A percentile compares a stretch with the other conserved stretches of the same genome.
phyloP scores from a whole-genome alignment of 2,888 invertebrate genomes.

The Mythimna lalbum region DNA sequence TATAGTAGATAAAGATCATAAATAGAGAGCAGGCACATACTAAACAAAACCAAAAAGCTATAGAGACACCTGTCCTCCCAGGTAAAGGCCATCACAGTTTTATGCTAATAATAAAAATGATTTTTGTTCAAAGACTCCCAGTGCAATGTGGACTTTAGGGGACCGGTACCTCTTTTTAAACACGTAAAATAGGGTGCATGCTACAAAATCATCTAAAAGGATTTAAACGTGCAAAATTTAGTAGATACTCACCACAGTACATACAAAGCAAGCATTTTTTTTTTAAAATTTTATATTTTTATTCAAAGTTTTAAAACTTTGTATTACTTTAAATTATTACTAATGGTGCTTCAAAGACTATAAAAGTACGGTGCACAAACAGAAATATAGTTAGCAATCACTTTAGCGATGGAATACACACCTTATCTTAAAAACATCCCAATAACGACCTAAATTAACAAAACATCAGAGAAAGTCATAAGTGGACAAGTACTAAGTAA shows the following conservation, averaged over 20 bases:
- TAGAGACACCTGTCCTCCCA: neutral
- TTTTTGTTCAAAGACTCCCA: neutral
- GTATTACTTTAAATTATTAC: constrained; percentile 17
- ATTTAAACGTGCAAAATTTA: constrained; percentile 49
- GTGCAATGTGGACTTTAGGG: neutral
- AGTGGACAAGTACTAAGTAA: constrained; percentile 46
- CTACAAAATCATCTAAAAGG: constrained; percentile 9
- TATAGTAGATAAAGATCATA: constrained; percentile 1
- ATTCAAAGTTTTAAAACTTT: constrained; percentile 5
- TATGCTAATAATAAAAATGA: neutral
- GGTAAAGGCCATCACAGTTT: neutral
- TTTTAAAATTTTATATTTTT: neutral
- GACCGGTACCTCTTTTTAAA: neutral
- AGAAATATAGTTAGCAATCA: constrained; percentile 17
- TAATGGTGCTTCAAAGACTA: constrained; percentile 44
- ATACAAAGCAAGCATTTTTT: constrained; percentile 40
- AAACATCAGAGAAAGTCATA: constrained; percentile 70
- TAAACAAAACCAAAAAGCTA: neutral
- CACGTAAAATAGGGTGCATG: constrained; percentile 28
- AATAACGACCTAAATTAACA: constrained; percentile 87
- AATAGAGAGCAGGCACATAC: neutral
- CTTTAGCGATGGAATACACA: constrained; percentile 75
- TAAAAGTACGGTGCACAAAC: constrained; percentile 48
- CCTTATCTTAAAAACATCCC: constrained; percentile 86
- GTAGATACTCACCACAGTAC: constrained; percentile 46